Percentiles rank a stretch among this genome's conserved stretches.
Conservation (phyloP, 37 sponge, comb jelly and placozoan genomes). For the Petrosia ficiformis region DNA sequence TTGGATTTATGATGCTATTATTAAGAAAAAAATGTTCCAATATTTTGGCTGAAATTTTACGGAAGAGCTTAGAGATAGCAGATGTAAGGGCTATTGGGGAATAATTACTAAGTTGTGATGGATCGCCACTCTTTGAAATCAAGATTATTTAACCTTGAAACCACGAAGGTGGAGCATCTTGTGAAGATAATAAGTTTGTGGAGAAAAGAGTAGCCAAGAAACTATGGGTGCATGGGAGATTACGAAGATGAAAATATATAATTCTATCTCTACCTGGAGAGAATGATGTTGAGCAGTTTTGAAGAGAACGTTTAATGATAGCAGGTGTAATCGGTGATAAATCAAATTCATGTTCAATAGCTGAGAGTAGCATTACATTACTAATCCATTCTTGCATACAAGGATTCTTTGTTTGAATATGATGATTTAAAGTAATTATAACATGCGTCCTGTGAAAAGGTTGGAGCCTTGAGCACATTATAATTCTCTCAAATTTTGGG, state of each 20-base stretch:
- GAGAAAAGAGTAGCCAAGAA: constrained; percentile 43
- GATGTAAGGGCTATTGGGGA: constrained; percentile 25
- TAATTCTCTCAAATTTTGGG: too few relatives aligned
- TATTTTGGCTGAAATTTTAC: too few relatives aligned
- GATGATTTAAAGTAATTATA: too few relatives aligned
- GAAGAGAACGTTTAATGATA: background rate
- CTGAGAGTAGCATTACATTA: too few relatives aligned
- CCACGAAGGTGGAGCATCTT: constrained; percentile 21
- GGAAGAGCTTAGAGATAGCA: too few relatives aligned
- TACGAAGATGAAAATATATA: constrained; percentile 26
- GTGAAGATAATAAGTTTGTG: constrained; percentile 37
- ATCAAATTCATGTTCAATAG: too few relatives aligned
- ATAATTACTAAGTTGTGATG: background rate
- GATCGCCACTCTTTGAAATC: constrained; percentile 4
- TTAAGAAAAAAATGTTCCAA: too few relatives aligned
- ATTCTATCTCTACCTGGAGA: constrained; percentile 37
- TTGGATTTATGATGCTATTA: too few relatives aligned
- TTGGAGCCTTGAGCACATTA: too few relatives aligned
- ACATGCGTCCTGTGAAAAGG: too few relatives aligned
- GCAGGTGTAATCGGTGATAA: constrained; percentile 36
- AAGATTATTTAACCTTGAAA: constrained; percentile 15
- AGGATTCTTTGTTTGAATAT: too few relatives aligned
- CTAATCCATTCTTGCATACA: too few relatives aligned
- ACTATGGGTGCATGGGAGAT: constrained; percentile 28
- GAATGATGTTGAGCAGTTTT: constrained; percentile 21